These are phyloP conservation scores for Nettapus auritus DNA, from an alignment of 2,113 vertebrate species.

Conservation along the genomic window DNA sequence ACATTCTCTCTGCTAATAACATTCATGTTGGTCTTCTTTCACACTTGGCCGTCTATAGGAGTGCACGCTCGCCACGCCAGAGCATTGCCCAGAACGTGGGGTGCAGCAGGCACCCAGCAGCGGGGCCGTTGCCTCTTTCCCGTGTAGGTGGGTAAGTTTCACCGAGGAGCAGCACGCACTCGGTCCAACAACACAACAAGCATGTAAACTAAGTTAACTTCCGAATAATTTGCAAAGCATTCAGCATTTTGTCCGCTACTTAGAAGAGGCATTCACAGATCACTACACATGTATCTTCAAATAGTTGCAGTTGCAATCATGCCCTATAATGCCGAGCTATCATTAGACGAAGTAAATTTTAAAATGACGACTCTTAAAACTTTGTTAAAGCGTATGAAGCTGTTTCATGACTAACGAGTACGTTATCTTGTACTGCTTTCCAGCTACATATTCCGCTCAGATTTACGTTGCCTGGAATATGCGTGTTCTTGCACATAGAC, in stretches of 20 bases:
- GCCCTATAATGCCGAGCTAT: neutral
- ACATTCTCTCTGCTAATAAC: neutral
- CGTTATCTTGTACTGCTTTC: neutral
- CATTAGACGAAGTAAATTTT: neutral
- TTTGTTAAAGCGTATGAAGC: neutral
- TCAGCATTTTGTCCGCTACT: neutral
- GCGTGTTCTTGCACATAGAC: neutral
- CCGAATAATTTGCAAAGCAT: neutral
- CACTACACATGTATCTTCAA: neutral
- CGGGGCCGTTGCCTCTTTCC: fast-evolving
- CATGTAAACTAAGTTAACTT: neutral
- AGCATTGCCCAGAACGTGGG: fast-evolving
- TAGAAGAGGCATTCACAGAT: neutral
- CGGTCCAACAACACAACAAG: neutral
- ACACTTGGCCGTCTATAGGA: neutral
- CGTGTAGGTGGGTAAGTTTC: neutral
- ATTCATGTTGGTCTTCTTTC: neutral
- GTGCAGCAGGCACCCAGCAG: neutral
- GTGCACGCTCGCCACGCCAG: fast-evolving
- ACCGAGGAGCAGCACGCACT: neutral
- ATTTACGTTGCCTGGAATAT: neutral
- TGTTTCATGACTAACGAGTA: neutral
- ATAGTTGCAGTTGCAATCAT: neutral
- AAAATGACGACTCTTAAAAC: neutral
- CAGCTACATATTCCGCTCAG: neutral